Evolutionary conservation across 2,888 invertebrate species (phyloP).

Genomic region (Calliphora vomitoria): DNA sequence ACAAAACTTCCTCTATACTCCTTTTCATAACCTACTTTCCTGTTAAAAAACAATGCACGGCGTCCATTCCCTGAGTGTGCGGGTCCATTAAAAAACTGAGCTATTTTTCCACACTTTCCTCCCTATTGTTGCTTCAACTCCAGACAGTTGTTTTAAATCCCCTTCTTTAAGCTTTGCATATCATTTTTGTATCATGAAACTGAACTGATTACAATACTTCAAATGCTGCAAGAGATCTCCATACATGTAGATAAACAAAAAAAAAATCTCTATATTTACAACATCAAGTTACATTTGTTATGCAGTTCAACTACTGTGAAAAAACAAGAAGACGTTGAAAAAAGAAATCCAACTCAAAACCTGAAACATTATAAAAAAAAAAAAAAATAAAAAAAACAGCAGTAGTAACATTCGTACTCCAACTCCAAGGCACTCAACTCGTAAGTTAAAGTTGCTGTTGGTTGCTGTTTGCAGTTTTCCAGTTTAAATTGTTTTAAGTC

Average conservation of each 20-base stretch:
- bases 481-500: conserved; percentile 60
- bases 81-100: too few species aligned
- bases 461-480: conserved; percentile 34
- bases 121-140: background rate
- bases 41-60: too few species aligned
- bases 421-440: conserved; percentile 27
- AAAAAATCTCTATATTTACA: conserved; percentile 18
- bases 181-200: background rate
- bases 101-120: too few species aligned
- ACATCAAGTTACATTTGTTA: conserved; percentile 19
- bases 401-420: background rate
- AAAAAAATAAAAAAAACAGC: background rate
- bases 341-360: conserved; percentile 28
- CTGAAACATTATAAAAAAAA: conserved; percentile 26
- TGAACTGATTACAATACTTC: background rate
- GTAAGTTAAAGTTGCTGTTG: background rate
- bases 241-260: background rate
- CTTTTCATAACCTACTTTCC: too few species aligned
- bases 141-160: background rate
- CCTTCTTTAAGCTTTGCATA: background rate
- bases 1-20: too few species aligned
- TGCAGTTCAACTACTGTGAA: conserved; percentile 44
- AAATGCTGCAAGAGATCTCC: background rate
- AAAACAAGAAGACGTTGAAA: background rate
- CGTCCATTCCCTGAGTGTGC: too few species aligned